Evolutionary conservation across 2,888 invertebrate genomes (phyloP), one percentile per base, ranked within the genome.

Genomic region (Theretra japonica): DNA sequence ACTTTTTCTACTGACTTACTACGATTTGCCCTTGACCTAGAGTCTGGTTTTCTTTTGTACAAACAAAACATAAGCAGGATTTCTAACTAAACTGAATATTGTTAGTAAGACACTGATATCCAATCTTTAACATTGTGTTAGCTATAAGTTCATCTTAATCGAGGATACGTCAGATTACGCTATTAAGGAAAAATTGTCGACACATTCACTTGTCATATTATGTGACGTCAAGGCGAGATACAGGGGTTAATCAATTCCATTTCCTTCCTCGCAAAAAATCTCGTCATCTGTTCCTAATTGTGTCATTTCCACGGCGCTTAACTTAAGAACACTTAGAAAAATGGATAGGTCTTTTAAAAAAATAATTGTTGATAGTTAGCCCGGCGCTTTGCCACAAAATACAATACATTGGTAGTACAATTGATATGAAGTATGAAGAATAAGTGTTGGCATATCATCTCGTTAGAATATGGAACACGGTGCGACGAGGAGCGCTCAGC

Each of bases 401-500:
- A 70, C 58, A 83, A 84, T 83, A 80, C 83, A 84, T 84, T 79
- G 81, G 80, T 76, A 75, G 79, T 76, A 81, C 82, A 83, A 85
- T 86, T 85, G 82, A 81, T 82, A 80, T 83, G 80, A 83, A 80
- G 75, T 79, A 83, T 84, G 84, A 84, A 84, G 83, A 87, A 89
- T 89, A 90, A 89, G 88, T 86, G 89, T 80, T 85, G 86, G 85
- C 87, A 86, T 88, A 91, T 93, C 91, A 93, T 91, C 90, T 91
- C 90, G 90, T 93, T 92, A 92, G 89, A 89, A 93, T 93, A 91
- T 93, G 88, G 92, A 88, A 85, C 93, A 88, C 88, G 86, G 85
- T 86, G 88, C 86, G 88, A 88, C 85, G 85, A 71, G 73, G 41
- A 62, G 70, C 88, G 89, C 89, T 91, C 89, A 81, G 87, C 87